Conservation (phyloP, 1,140 invertebrate species). For the Marisa cornuarietis region DNA sequence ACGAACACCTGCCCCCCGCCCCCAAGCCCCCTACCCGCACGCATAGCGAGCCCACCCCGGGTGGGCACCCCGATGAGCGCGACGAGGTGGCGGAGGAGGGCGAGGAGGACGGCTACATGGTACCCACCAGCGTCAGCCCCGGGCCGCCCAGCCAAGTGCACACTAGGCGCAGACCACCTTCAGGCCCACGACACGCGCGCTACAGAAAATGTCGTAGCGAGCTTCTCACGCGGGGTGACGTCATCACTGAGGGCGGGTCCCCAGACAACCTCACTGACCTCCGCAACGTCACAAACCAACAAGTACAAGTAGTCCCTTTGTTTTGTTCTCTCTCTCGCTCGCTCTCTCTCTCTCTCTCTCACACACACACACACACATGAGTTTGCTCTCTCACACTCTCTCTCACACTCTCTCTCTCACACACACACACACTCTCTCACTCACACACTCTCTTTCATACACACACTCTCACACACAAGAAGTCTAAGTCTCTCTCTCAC, state of each 20-base stretch:
- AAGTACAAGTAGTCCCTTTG: neutral
- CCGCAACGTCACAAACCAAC: conserved; percentile 36
- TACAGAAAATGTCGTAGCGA: conserved; percentile 39
- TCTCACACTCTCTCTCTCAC: too few relatives aligned
- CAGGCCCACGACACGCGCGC: conserved; percentile 35
- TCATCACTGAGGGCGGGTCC: conserved; percentile 18
- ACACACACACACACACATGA: too few relatives aligned
- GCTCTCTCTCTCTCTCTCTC: too few relatives aligned
- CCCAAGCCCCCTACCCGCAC: conserved; percentile 39
- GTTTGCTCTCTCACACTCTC: too few relatives aligned
- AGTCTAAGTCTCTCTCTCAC: too few relatives aligned
- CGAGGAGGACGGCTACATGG: conserved; percentile 58
- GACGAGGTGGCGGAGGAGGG: conserved; percentile 36
- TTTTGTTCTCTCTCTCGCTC: too few relatives aligned
- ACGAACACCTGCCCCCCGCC: conserved; percentile 56
- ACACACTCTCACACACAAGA: too few relatives aligned
- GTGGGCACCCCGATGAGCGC: neutral
- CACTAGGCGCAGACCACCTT: conserved; percentile 41
- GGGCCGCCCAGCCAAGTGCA: conserved; percentile 32
- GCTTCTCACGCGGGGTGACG: conserved; percentile 14
- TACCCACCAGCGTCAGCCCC: conserved; percentile 40
- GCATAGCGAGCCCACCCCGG: conserved; percentile 6
- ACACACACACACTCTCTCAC: too few relatives aligned
- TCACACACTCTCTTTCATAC: too few relatives aligned
- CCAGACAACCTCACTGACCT: conserved; percentile 39